Evolutionary conservation across 2,113 vertebrate species (phyloP).

Genomic region (Alethe diademata): DNA sequence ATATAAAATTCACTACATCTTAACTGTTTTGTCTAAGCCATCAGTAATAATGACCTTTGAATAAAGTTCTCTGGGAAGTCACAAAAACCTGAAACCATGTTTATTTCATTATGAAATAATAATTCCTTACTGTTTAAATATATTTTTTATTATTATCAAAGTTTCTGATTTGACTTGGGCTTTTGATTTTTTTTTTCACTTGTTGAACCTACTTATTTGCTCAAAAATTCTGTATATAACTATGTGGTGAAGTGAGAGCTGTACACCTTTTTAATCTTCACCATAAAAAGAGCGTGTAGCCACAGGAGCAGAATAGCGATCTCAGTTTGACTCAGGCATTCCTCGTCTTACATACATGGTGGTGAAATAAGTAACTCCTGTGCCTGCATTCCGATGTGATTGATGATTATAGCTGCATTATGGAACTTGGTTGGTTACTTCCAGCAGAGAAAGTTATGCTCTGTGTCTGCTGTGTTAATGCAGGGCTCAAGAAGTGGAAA

Average conservation of each 20-base stretch:
- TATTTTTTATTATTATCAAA: background rate
- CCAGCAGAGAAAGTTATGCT: background rate
- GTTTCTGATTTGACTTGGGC: background rate
- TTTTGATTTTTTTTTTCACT: background rate
- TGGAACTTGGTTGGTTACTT: background rate
- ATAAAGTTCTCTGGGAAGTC: background rate
- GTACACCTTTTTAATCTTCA: background rate
- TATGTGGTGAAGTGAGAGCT: background rate
- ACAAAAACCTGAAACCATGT: background rate
- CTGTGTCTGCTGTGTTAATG: background rate
- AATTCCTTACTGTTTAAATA: background rate
- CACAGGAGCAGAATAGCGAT: background rate
- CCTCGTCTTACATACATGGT: background rate
- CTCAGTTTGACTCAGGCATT: background rate
- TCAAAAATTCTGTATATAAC: background rate
- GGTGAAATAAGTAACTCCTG: background rate
- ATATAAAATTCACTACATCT: background rate
- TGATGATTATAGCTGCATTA: background rate
- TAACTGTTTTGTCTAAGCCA: background rate
- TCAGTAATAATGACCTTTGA: background rate
- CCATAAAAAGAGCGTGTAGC: background rate
- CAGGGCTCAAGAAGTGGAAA: background rate
- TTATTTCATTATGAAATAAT: background rate
- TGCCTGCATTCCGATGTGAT: fast-evolving
- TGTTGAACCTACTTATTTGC: background rate